Evolutionary conservation across 2,888 invertebrate species (phyloP).

Genomic region (Dryomyza anilis): DNA sequence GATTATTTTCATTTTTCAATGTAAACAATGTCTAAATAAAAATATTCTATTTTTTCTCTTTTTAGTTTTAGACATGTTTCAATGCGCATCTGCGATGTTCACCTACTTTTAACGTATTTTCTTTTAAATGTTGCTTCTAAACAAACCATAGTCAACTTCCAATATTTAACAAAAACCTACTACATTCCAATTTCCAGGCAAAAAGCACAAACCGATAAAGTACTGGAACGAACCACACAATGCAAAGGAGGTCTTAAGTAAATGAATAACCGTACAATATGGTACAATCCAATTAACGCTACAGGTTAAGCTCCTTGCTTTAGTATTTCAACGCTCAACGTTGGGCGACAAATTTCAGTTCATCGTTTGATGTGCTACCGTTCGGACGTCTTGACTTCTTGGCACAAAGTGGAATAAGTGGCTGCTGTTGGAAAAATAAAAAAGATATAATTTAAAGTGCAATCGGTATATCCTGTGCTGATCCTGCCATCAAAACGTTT

Average conservation of each 20-base stretch:
- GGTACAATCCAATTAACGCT: conserved; percentile 59
- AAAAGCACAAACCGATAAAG: neutral
- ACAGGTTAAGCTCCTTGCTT: conserved; percentile 39
- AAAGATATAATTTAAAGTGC: no score
- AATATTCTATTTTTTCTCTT: no score
- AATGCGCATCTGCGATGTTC: no score
- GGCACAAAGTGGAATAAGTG: conserved; percentile 37
- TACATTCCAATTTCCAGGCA: neutral
- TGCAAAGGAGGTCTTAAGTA: conserved; percentile 34
- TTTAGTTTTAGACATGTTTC: no score
- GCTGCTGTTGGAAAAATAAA: no score
- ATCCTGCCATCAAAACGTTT: neutral
- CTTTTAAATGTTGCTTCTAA: no score
- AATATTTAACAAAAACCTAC: neutral
- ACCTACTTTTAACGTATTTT: no score
- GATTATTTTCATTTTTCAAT: no score
- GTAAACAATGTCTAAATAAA: no score
- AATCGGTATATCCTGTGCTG: neutral
- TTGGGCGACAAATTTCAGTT: conserved; percentile 51
- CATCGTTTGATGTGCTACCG: conserved; percentile 54
- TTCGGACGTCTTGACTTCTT: conserved; percentile 57
- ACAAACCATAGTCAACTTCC: no score
- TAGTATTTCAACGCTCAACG: conserved; percentile 42
- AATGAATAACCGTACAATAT: conserved; percentile 44
- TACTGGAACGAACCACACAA: neutral